Evolutionary conservation across 2,113 vertebrate genomes (phyloP), one percentile per base, ranked within the genome.

Genomic region (Chlamydotis undulata): DNA sequence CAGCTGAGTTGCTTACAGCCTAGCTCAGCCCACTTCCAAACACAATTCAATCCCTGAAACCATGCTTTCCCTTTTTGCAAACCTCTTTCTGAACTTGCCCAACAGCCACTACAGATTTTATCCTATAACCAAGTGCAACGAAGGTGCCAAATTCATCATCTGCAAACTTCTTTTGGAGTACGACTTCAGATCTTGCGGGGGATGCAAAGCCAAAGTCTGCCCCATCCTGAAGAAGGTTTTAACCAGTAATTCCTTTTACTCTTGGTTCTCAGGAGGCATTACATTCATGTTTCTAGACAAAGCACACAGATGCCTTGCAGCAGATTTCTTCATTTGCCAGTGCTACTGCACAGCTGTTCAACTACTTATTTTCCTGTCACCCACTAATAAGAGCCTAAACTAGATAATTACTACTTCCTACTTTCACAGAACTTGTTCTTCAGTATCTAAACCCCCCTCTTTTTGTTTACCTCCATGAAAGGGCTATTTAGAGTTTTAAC

Each of bases 331-430:
- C 77, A 52, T 83, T 90, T 74, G 49, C 49, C 55, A 76, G 78
- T 29, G 56, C 70, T 74, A 79, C 64, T 15, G 56, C 76, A 81
- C 94, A 96, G 94, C 93, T 94, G 91, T 57, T 96, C 87, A 91
- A 60, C 91, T 59, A 64, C 81, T 96, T 75, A 83, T 95, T 97
- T 94, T 92, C 82, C 86, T 93, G 87, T 94, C 93, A 96, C 31
- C 4, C 4, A 74, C 75, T 88, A 93, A 60, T 65, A 87, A 5
- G 5, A 90, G 64, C 26, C 50, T 90, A 64, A 95, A 94, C 76
- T 75, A 67, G 83, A 35, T 90, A 95, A 95, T 92, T 94, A 67
- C 83, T 78, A 63, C 90, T 78, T 86, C 85, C 67, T 45, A 83
- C 71, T 87, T 65, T 35, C 85, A 83, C 59, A 14, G 83, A 92